A percentile compares a stretch with the other conserved stretches of the same genome.
These are phyloP conservation scores for Microctenopoma stevenorrisi DNA, from an alignment of 2,797 vertebrate genomes.

Conservation along the genomic window DNA sequence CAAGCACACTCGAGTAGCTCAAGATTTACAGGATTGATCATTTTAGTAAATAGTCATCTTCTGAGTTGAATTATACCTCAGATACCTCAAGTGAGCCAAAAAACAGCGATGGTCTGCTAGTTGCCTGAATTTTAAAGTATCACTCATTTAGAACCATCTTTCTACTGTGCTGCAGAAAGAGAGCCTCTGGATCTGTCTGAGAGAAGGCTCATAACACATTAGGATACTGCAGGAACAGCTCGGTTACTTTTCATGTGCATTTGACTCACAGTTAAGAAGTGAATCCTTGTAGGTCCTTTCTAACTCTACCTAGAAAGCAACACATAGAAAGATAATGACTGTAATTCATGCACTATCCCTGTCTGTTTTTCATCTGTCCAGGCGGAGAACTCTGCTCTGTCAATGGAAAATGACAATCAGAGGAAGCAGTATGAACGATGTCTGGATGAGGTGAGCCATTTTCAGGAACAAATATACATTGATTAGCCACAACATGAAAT, in stretches of 20 bases:
- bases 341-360: conserved; percentile 5
- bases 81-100: conserved; percentile 32
- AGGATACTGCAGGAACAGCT: neutral
- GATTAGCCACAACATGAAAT: too few relatives aligned
- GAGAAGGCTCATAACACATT: neutral
- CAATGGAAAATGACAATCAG: conserved; percentile 92
- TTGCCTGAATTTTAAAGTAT: conserved; percentile 54
- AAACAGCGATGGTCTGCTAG: conserved; percentile 19
- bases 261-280: conserved; percentile 70
- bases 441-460: conserved; percentile 90
- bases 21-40: conserved; percentile 70
- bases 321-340: neutral
- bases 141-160: conserved; percentile 43
- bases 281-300: neutral
- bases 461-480: neutral
- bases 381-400: conserved; percentile 92
- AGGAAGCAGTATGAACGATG: conserved; percentile 93
- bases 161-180: conserved; percentile 26
- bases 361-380: conserved; percentile 59
- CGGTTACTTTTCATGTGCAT: conserved; percentile 20
- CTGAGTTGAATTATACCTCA: conserved; percentile 54
- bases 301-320: neutral
- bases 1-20: conserved; percentile 28
- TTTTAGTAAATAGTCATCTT: conserved; percentile 51
- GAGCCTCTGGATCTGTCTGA: neutral